Conservation (phyloP, 2,113 vertebrate species). For the mouse (Mus musculus) region DNA sequence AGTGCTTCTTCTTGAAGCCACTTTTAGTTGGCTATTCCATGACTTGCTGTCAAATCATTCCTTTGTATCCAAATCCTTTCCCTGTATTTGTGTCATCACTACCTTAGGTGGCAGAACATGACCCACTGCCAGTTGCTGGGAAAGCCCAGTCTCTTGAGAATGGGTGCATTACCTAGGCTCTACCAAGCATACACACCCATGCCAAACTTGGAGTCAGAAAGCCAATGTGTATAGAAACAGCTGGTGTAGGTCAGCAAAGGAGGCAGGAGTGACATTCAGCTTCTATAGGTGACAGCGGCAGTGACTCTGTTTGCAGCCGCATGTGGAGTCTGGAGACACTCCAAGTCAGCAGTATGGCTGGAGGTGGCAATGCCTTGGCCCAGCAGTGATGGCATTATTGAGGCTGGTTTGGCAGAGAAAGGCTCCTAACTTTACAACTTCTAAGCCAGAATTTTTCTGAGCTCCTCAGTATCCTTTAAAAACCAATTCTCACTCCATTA, state of each 20-base stretch:
- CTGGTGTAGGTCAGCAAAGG: too few species aligned
- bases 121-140: background rate
- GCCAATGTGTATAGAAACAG: background rate
- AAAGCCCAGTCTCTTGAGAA: background rate
- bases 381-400: background rate
- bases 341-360: fast-evolving
- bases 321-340: background rate
- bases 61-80: background rate
- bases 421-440: background rate
- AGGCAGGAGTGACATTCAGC: background rate
- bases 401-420: background rate
- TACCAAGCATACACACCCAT: fast-evolving
- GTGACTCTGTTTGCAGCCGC: background rate
- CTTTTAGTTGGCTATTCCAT: background rate
- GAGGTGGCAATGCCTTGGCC: background rate
- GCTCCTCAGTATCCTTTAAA: background rate
- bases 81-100: background rate
- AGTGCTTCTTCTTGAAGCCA: background rate
- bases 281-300: background rate
- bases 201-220: background rate
- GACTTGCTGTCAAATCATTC: background rate
- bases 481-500: conserved; percentile 1
- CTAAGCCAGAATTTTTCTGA: background rate
- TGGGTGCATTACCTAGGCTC: background rate
- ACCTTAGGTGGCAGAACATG: background rate